These are phyloP conservation scores for Peromyscus maniculatus DNA, from an alignment of 2,113 vertebrate genomes.

Conservation along the genomic window DNA sequence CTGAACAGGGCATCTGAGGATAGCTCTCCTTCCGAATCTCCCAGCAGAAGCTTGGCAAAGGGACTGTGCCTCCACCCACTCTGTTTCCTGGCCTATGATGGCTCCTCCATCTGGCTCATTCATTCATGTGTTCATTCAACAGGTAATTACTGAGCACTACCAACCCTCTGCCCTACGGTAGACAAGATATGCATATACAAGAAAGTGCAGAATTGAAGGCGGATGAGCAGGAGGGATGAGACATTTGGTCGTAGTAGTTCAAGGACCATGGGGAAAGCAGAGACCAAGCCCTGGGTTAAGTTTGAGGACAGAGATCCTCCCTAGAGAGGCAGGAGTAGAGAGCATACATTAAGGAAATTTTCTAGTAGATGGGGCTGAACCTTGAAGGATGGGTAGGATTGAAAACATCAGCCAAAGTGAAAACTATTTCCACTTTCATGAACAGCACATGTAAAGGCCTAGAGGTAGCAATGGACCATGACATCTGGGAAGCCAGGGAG, in stretches of 20 bases:
- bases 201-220: neutral
- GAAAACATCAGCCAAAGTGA: neutral
- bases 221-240: neutral
- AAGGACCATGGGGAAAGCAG: neutral
- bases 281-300: neutral
- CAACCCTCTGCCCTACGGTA: neutral
- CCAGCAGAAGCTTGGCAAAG: slow-evolving; percentile 65
- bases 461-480: neutral
- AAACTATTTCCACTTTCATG: neutral
- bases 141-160: neutral
- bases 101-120: slow-evolving; percentile 66
- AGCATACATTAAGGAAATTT: neutral
- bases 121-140: slow-evolving; percentile 63
- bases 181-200: neutral
- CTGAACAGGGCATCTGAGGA: slow-evolving; percentile 58
- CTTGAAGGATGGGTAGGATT: neutral
- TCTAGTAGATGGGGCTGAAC: neutral
- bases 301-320: neutral
- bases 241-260: neutral
- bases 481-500: neutral
- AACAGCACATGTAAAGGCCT: neutral
- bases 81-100: slow-evolving; percentile 45
- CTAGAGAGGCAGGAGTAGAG: neutral
- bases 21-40: slow-evolving; percentile 13
- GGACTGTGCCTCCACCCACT: slow-evolving; percentile 46